These are phyloP conservation scores for Cryptotermes secundus DNA, from an alignment of 1,140 invertebrate genomes.

Conservation along the genomic window DNA sequence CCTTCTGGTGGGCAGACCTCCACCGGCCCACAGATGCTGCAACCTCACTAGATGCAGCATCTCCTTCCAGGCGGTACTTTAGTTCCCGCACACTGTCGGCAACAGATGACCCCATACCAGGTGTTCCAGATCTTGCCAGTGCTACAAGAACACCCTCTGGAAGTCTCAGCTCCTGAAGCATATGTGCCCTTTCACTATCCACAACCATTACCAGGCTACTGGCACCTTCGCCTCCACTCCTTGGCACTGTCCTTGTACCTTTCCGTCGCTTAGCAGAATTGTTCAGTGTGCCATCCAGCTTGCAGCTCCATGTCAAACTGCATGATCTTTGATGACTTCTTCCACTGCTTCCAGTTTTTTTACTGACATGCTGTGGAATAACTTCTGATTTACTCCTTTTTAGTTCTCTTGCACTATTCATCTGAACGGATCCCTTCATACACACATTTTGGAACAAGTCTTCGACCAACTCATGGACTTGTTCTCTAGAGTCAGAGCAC, in stretches of 20 bases:
- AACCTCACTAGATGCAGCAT: background rate
- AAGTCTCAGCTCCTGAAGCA: conserved; percentile 49
- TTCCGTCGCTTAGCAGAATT: conserved; percentile 17
- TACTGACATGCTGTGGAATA: conserved; percentile 52
- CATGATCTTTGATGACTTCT: conserved; percentile 62
- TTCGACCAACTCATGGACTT: conserved; percentile 59
- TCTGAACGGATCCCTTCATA: background rate
- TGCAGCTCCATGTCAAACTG: conserved; percentile 66
- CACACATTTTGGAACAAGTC: conserved; percentile 51
- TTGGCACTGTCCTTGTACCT: conserved; percentile 37
- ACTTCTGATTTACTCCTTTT: conserved; percentile 65
- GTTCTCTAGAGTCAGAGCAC: conserved; percentile 52
- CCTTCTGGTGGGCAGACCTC: conserved; percentile 41
- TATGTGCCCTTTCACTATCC: conserved; percentile 40
- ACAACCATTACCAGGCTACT: background rate
- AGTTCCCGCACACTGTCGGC: conserved; percentile 40
- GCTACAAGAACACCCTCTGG: conserved; percentile 53
- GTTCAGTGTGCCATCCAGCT: conserved; percentile 54
- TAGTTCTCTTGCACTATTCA: conserved; percentile 49
- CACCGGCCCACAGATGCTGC: conserved; percentile 19
- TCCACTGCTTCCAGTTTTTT: conserved; percentile 52
- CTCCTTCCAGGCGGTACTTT: conserved; percentile 45
- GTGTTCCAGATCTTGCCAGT: conserved; percentile 45
- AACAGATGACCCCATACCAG: conserved; percentile 44
- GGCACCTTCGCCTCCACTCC: conserved; percentile 40